Evolutionary conservation across 2,113 vertebrate genomes (phyloP).

Genomic region (Promerops cafer): DNA sequence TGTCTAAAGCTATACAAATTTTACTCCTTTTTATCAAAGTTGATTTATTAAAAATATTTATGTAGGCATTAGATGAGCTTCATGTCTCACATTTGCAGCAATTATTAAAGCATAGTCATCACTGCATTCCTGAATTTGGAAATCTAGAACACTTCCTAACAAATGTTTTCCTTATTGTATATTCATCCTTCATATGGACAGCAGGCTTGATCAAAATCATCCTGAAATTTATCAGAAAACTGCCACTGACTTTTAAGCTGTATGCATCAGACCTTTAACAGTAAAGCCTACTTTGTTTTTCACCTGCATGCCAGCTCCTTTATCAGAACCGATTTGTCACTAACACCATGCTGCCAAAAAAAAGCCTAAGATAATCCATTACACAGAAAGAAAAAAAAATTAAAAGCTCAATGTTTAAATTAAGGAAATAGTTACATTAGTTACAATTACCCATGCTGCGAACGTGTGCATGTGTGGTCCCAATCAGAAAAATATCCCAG

Average conservation of each 20-base stretch:
- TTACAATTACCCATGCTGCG: constrained; percentile 3
- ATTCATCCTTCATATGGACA: neutral
- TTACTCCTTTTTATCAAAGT: neutral
- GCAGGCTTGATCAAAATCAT: neutral
- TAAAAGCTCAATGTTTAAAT: neutral
- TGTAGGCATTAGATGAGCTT: neutral
- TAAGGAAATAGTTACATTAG: neutral
- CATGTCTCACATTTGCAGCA: neutral
- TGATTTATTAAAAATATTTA: neutral
- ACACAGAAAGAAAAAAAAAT: neutral
- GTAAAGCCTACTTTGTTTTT: neutral
- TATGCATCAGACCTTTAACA: neutral
- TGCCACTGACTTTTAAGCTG: neutral
- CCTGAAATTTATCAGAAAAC: neutral
- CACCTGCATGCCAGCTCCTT: neutral
- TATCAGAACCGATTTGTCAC: neutral
- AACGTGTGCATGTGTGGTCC: neutral
- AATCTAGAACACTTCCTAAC: neutral
- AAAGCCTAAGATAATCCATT: neutral
- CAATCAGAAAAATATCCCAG: constrained; percentile 11
- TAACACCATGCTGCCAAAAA: neutral
- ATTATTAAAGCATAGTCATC: neutral
- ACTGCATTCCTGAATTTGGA: neutral
- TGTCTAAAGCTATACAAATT: neutral
- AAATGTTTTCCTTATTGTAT: neutral